Base-by-base conservation (phyloP, 1,140 invertebrate genomes). In the Drosophila micromelanica region DNA sequence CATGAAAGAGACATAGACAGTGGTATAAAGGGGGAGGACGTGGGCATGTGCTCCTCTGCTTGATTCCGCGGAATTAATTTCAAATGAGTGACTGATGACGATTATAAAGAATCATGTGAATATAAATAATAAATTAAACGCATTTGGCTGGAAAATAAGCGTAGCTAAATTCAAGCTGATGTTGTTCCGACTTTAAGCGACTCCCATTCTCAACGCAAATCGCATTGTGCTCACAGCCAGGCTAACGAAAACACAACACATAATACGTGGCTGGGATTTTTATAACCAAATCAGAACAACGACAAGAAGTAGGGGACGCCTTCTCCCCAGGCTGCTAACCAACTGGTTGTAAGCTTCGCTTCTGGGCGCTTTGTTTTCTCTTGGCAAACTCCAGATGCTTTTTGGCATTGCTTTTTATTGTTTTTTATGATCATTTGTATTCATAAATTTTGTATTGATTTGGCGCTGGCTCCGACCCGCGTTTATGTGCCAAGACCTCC, bases 341-440 rank as follows among this genome's bases (percentile, higher is more conserved):
- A 9, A 46, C 45, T 46, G 52, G 17, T 63, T 74, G 76, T 72
- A 70, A 59, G 67, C 49, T 30, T 45, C 61, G 77, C 62, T 76
- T 85, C 71, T 54, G 40, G 55, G 56, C 40, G 69, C 68, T 57
- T 69, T 77, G 48, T 63, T 73, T 77, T 64, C 43, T 27, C 32
- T 48, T 69, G 61, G 61, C 63, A 59, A 54, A 42, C 70, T 73
- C 49, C 67, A 75, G 49, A 61, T 78, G 69, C 69, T 73, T 76
- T 87, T 86, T 87, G 78, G 87, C 76, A 90, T 80, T 86, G 79
- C 59, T 79, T 90, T 90, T 90, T 90, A 90, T 90, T 89, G 84
- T 89, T 89, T 90, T 90, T 90, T 90, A 90, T 90, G 86, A 87
- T 86, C 86, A 90, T 90, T 86, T 86, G 78, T 90, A 90, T 90